Conservation (phyloP, 2,888 invertebrate genomes). For the Mamestra brassicae region DNA sequence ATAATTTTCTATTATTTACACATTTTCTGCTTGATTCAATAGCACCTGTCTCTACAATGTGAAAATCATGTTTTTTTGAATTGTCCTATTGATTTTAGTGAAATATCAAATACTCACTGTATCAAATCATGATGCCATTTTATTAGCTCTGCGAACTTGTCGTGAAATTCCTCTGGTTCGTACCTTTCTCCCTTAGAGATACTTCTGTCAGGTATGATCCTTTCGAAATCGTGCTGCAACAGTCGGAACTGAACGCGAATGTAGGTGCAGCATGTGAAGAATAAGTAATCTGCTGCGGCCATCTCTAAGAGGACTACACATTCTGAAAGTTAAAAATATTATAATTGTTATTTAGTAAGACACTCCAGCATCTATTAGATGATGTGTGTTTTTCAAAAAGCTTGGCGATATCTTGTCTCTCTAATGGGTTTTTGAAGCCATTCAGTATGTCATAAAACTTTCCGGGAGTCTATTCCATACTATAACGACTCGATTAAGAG, state of each 20-base stretch:
- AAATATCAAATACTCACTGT: constrained; percentile 58
- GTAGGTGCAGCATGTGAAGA: constrained; percentile 74
- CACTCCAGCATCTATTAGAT: no score
- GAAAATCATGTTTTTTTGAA: no score
- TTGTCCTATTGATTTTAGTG: not conserved
- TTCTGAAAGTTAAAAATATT: constrained; percentile 65
- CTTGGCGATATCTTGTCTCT: no score
- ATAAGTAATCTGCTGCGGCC: constrained; percentile 73
- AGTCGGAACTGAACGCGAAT: constrained; percentile 73
- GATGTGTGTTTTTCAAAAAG: no score
- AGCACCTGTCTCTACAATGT: no score
- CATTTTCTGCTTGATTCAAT: no score
- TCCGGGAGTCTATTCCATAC: no score
- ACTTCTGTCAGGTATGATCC: constrained; percentile 51
- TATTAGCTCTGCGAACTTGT: constrained; percentile 64
- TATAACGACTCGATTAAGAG: no score
- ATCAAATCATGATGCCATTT: constrained; percentile 74
- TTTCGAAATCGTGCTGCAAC: constrained; percentile 68
- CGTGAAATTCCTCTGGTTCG: constrained; percentile 41
- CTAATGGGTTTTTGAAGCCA: no score
- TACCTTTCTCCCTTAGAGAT: constrained; percentile 28
- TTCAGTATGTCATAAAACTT: no score
- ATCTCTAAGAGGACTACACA: constrained; percentile 71
- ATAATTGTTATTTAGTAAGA: no score
- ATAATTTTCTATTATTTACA: no score